Percentiles rank a stretch among this genome's conserved stretches.
These are phyloP conservation scores for Chironomus tentans DNA, from an alignment of 2,888 invertebrate species.

Conservation along the genomic window DNA sequence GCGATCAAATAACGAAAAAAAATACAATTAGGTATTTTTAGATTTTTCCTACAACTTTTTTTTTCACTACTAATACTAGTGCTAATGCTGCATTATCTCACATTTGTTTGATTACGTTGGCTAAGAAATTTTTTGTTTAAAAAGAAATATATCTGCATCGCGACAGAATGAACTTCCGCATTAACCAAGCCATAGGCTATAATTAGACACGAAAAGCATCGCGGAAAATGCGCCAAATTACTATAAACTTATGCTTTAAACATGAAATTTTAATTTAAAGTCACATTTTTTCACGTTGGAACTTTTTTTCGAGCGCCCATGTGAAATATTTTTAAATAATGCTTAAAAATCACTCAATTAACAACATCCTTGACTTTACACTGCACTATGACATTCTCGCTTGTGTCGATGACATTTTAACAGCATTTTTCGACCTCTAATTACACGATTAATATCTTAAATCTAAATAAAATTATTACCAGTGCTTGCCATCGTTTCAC, in stretches of 20 bases:
- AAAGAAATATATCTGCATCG: no score
- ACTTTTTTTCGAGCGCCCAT: slow-evolving; percentile 12
- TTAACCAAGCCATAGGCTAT: no score
- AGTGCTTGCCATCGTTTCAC: not conserved
- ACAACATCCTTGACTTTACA: no score
- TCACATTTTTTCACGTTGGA: slow-evolving; percentile 15
- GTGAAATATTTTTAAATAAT: not conserved
- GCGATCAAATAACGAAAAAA: no score
- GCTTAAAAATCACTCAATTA: no score
- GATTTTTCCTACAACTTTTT: no score
- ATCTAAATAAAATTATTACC: not conserved
- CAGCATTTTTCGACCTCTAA: not conserved
- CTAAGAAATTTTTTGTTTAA: not conserved
- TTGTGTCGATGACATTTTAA: not conserved
- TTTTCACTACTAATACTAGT: no score
- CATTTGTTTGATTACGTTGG: not conserved
- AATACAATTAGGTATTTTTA: no score
- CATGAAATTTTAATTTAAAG: not conserved
- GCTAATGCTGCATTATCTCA: not conserved
- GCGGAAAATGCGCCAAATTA: not conserved
- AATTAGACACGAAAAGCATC: no score
- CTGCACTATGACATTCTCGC: no score
- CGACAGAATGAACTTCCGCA: no score
- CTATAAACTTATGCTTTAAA: not conserved
- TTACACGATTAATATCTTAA: not conserved